Evolutionary conservation across 2,113 vertebrate genomes (phyloP), one percentile per base, ranked within the genome.

Genomic region (Lutjanus erythropterus): DNA sequence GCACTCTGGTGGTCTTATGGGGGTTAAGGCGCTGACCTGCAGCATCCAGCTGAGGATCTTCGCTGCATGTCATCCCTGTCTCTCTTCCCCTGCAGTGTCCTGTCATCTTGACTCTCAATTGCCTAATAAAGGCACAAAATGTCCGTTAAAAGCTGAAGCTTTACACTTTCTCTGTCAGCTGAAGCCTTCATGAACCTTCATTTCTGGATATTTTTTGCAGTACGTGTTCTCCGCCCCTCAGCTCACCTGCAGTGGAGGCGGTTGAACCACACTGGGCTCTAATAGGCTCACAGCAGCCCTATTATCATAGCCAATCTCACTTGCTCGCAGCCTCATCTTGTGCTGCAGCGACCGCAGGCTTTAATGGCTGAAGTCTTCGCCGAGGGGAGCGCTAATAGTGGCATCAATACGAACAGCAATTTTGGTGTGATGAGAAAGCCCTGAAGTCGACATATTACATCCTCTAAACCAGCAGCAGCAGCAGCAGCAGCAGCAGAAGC

Each of bases 231-330:
- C 74, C 41, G 5, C 71, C 68, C 76, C 53, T 25, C 41, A 14
- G 73, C 65, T 82, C 81, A 83, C 81, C 84, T 86, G 88, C 78
- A 25, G 84, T 19, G 81, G 78, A 66, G 71, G 61, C 39, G 52
- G 71, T 73, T 81, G 78, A 73, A 81, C 78, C 87, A 65, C 81
- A 79, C 81, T 56, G 84, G 44, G 84, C 78, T 70, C 70, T 81
- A 86, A 86, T 70, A 78, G 83, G 83, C 83, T 88, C 96, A 95
- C 95, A 95, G 95, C 95, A 94, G 95, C 95, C 58, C 84, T 68
- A 73, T 84, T 77, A 90, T 87, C 72, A 73, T 61, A 68, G 85
- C 80, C 88, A 87, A 86, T 87, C 83, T 84, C 53, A 25, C 61
- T 41, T 10, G 53, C 31, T 50, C 42, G 58, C 71, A 69, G 81